These are phyloP conservation scores for Dendrolimus houi DNA, from an alignment of 2,888 invertebrate species.

Conservation along the genomic window DNA sequence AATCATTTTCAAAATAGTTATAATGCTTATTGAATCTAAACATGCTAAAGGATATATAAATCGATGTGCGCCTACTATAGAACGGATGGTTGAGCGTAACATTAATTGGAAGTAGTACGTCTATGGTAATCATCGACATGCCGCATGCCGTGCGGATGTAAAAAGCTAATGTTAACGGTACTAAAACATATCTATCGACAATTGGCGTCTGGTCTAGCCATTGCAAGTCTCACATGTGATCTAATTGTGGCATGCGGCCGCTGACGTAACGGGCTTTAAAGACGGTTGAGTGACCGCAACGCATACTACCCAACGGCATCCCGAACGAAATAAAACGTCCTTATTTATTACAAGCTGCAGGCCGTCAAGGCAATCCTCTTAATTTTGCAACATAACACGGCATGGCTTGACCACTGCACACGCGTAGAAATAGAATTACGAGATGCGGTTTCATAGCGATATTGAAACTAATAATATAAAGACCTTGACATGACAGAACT, in stretches of 20 bases:
- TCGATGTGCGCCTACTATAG: too few species aligned
- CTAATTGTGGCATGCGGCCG: conserved; percentile 64
- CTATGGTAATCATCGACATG: conserved; percentile 36
- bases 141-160: conserved; percentile 30
- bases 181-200: conserved; percentile 50
- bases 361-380: conserved; percentile 32
- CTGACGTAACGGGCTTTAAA: conserved; percentile 65
- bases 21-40: too few species aligned
- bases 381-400: conserved; percentile 41
- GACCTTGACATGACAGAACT: conserved; percentile 24
- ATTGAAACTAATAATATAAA: conserved; percentile 22
- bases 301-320: conserved; percentile 54
- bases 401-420: conserved; percentile 37
- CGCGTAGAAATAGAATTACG: conserved; percentile 32
- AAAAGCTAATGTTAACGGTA: conserved; percentile 64
- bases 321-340: conserved; percentile 40
- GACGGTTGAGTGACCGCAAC: conserved; percentile 68
- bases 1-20: too few species aligned
- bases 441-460: conserved; percentile 30
- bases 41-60: too few species aligned
- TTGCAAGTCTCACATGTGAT: conserved; percentile 59
- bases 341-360: conserved; percentile 29
- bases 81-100: conserved; percentile 16
- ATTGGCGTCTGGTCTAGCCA: conserved; percentile 59
- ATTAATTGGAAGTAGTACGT: conserved; percentile 27